Percentiles rank a stretch among this genome's conserved stretches.
Evolutionary conservation across 1,140 invertebrate species (phyloP).

Genomic region (Halictus rubicundus): DNA sequence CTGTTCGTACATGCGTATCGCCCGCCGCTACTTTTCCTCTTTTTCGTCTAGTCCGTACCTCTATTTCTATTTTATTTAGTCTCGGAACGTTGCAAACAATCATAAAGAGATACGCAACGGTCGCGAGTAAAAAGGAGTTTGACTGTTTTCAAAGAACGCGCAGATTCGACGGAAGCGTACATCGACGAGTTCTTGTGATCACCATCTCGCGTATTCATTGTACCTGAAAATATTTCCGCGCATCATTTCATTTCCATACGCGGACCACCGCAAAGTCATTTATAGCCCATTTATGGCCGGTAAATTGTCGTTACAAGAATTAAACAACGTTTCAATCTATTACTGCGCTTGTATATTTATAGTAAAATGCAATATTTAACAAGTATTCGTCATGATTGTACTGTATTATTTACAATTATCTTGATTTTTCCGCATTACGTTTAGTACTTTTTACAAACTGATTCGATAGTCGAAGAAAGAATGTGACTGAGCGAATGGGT

Average conservation of each 20-base stretch:
- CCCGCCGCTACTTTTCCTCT: not conserved
- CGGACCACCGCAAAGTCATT: not conserved
- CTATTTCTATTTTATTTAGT: too few relatives aligned
- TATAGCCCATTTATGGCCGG: not conserved
- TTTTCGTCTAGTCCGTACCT: not conserved
- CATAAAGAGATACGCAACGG: too few relatives aligned
- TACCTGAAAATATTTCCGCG: conserved; percentile 34
- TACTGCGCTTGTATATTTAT: conserved; percentile 4
- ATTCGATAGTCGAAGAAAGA: not conserved
- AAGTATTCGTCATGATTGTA: not conserved
- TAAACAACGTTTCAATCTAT: not conserved
- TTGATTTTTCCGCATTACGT: not conserved
- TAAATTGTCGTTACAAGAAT: not conserved
- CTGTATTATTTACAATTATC: conserved; percentile 37
- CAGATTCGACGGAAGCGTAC: too few relatives aligned
- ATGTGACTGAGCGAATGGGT: too few relatives aligned
- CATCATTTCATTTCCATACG: not conserved
- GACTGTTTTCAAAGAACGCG: too few relatives aligned
- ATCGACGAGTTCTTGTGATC: conserved; percentile 17
- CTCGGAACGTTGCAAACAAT: too few relatives aligned
- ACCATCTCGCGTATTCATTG: conserved; percentile 2
- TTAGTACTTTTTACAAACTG: not conserved
- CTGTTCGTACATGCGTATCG: too few relatives aligned
- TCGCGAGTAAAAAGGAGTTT: too few relatives aligned
- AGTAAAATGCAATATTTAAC: conserved; percentile 9